These are phyloP conservation scores for Thalpophila matura DNA, from an alignment of 2,888 invertebrate species.

Conservation along the genomic window DNA sequence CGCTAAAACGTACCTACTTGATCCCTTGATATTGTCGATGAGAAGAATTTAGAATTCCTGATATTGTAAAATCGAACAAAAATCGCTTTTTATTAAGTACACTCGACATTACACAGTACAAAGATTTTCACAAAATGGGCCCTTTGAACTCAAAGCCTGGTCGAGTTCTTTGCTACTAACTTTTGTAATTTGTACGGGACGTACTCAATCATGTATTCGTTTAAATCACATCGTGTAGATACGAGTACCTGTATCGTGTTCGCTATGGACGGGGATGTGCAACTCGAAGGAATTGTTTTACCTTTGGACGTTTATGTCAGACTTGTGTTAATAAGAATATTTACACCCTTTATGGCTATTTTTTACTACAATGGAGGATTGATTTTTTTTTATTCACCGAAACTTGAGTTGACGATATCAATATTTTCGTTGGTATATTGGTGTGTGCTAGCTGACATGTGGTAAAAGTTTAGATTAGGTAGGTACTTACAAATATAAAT, in stretches of 20 bases:
- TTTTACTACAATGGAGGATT: too few species aligned
- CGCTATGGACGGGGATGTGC: too few species aligned
- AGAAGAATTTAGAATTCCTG: slow-evolving; percentile 11
- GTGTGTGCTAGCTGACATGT: too few species aligned
- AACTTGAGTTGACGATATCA: too few species aligned
- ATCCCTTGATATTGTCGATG: too few species aligned
- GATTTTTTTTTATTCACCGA: too few species aligned
- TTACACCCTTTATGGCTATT: too few species aligned
- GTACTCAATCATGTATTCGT: slow-evolving; percentile 23
- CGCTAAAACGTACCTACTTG: too few species aligned
- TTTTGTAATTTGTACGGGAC: slow-evolving; percentile 17
- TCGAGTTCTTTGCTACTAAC: slow-evolving; percentile 11
- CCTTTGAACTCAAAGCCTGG: slow-evolving; percentile 12
- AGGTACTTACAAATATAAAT: too few species aligned
- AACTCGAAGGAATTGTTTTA: neutral
- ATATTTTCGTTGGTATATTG: too few species aligned
- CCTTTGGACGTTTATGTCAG: neutral
- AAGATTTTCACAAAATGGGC: slow-evolving; percentile 36
- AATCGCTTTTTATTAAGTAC: slow-evolving; percentile 15
- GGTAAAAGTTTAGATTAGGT: too few species aligned
- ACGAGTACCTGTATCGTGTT: neutral
- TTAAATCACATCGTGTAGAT: slow-evolving; percentile 20
- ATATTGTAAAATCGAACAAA: slow-evolving; percentile 17
- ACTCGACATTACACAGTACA: slow-evolving; percentile 3
- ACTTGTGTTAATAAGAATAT: too few species aligned